Conservation (phyloP, 1,140 invertebrate genomes). For the Euglossa dilemma region DNA sequence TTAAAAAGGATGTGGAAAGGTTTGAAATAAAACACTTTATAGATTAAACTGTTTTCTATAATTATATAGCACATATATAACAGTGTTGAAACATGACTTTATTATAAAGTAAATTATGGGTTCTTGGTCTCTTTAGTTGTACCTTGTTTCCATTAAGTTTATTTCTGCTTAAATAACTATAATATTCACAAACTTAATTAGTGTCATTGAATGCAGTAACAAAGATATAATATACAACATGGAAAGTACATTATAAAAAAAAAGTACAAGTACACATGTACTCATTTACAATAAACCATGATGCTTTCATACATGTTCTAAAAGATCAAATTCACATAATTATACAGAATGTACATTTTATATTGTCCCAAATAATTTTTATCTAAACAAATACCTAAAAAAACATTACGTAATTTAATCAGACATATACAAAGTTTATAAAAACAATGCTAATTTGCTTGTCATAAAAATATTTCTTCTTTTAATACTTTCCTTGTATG, state of each 20-base stretch:
- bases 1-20: background rate
- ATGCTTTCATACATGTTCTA: conserved; percentile 9
- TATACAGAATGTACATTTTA: conserved; percentile 44
- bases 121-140: conserved; percentile 32
- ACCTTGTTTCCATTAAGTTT: conserved; percentile 10
- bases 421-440: conserved; percentile 35
- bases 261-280: conserved; percentile 29
- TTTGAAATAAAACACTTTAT: background rate
- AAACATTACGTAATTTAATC: conserved; percentile 22
- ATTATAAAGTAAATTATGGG: conserved; percentile 12
- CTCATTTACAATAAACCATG: conserved; percentile 21
- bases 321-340: conserved; percentile 20
- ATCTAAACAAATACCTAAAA: conserved; percentile 21
- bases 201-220: conserved; percentile 34
- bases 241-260: conserved; percentile 53
- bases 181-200: conserved; percentile 43
- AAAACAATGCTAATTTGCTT: conserved; percentile 37
- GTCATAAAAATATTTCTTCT: conserved; percentile 29
- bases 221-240: conserved; percentile 22
- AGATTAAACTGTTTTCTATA: conserved; percentile 18
- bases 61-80: background rate
- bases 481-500: conserved; percentile 4
- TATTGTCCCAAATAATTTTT: conserved; percentile 1
- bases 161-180: conserved; percentile 34
- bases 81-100: background rate